phyloP scores from a whole-genome alignment of 1,140 invertebrate genomes.

The Bilobella aurantiaca region DNA sequence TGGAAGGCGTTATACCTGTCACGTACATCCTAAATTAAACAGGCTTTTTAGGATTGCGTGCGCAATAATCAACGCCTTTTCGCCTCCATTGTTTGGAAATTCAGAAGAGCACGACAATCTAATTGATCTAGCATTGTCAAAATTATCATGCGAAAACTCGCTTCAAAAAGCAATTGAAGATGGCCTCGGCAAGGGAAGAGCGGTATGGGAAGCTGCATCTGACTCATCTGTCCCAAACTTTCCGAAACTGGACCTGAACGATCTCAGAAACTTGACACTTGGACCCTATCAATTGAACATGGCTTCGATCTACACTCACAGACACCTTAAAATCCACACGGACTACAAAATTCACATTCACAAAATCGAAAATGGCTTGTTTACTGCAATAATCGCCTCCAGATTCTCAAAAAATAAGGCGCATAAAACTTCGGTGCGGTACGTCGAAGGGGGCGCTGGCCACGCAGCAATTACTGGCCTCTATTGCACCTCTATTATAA shows the following conservation, averaged over 20 bases:
- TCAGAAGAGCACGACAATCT: background rate
- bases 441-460: background rate
- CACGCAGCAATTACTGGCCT: background rate
- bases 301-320: background rate
- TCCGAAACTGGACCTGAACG: background rate
- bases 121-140: background rate
- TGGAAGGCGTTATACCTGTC: background rate
- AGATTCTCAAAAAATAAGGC: background rate
- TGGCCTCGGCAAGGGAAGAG: background rate
- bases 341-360: background rate
- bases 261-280: background rate
- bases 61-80: background rate
- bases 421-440: background rate
- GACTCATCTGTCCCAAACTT: background rate
- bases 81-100: background rate
- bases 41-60: background rate
- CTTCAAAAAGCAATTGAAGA: background rate
- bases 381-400: background rate
- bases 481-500: slow-evolving; percentile 16
- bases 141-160: background rate
- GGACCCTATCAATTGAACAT: background rate
- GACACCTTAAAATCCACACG: background rate
- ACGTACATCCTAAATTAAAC: background rate
- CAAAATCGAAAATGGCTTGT: background rate
- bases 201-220: background rate